Conservation (phyloP, 2,888 invertebrate genomes). For the Ditylenchus weischeri region DNA sequence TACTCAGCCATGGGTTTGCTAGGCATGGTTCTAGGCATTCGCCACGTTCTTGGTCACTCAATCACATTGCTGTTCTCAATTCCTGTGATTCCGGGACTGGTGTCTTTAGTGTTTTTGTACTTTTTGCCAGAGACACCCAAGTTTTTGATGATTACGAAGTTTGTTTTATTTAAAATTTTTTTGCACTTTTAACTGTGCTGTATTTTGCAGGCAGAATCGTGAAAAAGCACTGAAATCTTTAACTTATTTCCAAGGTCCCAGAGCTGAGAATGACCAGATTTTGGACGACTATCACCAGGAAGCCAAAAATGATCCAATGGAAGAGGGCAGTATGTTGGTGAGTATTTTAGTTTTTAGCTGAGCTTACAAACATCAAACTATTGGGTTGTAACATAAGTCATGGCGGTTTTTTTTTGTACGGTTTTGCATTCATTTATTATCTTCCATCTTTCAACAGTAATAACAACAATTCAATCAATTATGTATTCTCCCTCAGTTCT, state of each 20-base stretch:
- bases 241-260: conserved; percentile 46
- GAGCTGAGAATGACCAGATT: conserved; percentile 19
- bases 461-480: too few relatives aligned
- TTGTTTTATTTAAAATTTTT: neutral
- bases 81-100: conserved; percentile 48
- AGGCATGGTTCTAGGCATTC: conserved; percentile 50
- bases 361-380: too few relatives aligned
- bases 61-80: conserved; percentile 47
- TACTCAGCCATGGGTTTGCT: conserved; percentile 49
- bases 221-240: conserved; percentile 35
- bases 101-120: conserved; percentile 41
- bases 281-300: conserved; percentile 32
- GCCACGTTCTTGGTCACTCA: conserved; percentile 47
- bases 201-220: conserved; percentile 13
- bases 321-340: conserved; percentile 18
- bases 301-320: conserved; percentile 19
- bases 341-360: too few relatives aligned
- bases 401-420: too few relatives aligned
- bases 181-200: neutral
- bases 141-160: conserved; percentile 32
- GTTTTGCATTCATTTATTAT: too few relatives aligned
- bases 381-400: too few relatives aligned
- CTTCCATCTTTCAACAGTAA: too few relatives aligned
- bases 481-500: too few relatives aligned
- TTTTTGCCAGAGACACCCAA: conserved; percentile 55